Conservation (phyloP, 1,140 invertebrate genomes). For the Caenorhabditis inopinata region DNA sequence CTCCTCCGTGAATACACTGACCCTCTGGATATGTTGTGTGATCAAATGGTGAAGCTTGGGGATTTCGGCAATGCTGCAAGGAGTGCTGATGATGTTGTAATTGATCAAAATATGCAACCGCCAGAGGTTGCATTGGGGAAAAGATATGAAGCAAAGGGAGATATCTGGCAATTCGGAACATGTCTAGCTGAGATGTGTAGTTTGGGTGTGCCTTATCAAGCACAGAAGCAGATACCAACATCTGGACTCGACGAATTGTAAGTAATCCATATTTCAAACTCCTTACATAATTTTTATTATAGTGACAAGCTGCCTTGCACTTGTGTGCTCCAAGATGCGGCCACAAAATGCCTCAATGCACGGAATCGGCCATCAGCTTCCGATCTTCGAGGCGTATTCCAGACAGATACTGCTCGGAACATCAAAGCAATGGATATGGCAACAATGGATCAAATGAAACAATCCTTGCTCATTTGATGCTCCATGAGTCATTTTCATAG, state of each 20-base stretch:
- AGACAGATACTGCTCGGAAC: not conserved
- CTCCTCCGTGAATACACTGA: conserved; percentile 14
- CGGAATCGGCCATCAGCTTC: not conserved
- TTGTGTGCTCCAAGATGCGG: not conserved
- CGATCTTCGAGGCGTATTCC: not conserved
- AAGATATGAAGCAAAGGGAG: conserved; percentile 17
- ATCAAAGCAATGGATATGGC: conserved; percentile 18
- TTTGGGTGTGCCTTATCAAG: not conserved
- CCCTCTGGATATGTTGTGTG: not conserved
- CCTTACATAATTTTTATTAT: not conserved
- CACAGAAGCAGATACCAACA: not conserved
- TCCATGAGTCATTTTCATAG: not conserved
- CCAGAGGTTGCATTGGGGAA: not conserved
- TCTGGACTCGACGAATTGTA: conserved; percentile 4
- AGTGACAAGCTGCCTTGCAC: conserved; percentile 2
- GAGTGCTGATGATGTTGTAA: not conserved
- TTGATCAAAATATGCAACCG: not conserved
- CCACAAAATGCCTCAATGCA: not conserved
- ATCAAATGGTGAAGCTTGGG: not conserved
- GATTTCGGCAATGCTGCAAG: not conserved
- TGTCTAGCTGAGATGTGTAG: conserved; percentile 13
- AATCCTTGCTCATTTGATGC: not conserved
- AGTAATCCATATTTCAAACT: not conserved
- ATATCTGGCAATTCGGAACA: conserved; percentile 19
- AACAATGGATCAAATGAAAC: conserved; percentile 19